Evolutionary conservation across 2,888 invertebrate genomes (phyloP).

Genomic region (Nemoura dubitans): DNA sequence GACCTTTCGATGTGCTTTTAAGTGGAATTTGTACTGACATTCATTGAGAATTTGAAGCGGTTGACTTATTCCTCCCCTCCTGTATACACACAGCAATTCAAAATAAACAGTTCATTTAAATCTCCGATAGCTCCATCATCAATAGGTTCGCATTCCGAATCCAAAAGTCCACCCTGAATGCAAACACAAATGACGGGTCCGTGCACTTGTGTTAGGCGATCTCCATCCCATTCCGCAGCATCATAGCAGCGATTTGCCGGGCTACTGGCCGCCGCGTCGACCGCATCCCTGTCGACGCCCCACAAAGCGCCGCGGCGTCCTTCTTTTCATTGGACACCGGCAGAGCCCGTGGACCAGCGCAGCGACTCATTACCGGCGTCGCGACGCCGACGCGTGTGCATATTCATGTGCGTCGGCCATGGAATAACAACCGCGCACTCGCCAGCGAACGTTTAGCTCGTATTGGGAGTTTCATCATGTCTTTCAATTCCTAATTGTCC

Average conservation of each 20-base stretch:
- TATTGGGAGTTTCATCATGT: constrained; percentile 20
- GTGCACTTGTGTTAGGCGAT: neutral
- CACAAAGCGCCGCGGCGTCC: neutral
- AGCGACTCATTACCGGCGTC: constrained; percentile 20
- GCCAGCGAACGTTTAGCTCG: constrained; percentile 17
- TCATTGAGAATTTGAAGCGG: too few relatives aligned
- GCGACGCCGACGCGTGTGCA: neutral
- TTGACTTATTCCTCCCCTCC: too few relatives aligned
- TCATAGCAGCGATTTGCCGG: neutral
- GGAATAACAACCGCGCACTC: neutral
- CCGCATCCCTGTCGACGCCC: constrained; percentile 27
- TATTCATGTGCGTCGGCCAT: neutral
- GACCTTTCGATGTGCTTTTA: too few relatives aligned
- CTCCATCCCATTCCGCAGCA: neutral
- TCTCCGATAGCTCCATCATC: too few relatives aligned
- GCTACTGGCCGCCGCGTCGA: neutral
- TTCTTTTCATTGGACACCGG: too few relatives aligned
- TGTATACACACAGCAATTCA: too few relatives aligned
- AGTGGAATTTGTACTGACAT: too few relatives aligned
- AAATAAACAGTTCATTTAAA: too few relatives aligned
- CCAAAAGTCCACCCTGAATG: too few relatives aligned
- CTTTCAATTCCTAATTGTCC: constrained; percentile 30
- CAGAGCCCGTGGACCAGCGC: neutral
- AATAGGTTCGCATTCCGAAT: too few relatives aligned
- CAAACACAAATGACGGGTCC: too few relatives aligned